Evolutionary conservation across 2,113 vertebrate species (phyloP).

Genomic region (human): DNA sequence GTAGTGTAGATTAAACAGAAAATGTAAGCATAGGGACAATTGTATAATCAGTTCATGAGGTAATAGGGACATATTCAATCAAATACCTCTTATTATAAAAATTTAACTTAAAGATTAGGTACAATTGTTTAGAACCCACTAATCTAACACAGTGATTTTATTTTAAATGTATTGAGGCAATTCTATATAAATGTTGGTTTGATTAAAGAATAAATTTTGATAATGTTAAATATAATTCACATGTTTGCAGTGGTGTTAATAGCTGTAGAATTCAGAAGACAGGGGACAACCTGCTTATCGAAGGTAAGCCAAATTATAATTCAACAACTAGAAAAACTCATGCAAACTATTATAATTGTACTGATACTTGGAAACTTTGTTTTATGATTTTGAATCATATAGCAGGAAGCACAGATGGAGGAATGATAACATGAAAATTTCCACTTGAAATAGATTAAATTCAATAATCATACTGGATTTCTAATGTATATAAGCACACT

Average conservation of each 20-base stretch:
- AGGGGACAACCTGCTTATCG: not conserved
- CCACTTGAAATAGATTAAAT: slow-evolving; percentile 73
- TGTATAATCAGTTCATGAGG: not conserved
- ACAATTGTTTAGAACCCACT: not conserved
- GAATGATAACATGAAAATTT: slow-evolving; percentile 68
- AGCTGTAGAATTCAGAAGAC: not conserved
- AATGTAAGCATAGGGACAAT: not conserved
- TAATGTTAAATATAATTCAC: not conserved
- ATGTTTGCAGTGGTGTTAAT: not conserved
- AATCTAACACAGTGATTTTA: not conserved
- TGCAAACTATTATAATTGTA: slow-evolving; percentile 18
- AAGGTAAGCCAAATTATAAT: not conserved
- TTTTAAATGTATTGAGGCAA: not conserved
- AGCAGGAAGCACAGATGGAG: slow-evolving; percentile 67
- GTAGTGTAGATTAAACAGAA: not conserved
- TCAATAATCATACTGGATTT: slow-evolving; percentile 74
- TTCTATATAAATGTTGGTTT: not conserved
- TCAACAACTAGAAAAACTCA: slow-evolving; percentile 35
- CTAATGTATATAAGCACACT: slow-evolving; percentile 62
- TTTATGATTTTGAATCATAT: slow-evolving; percentile 44
- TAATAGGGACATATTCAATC: not conserved
- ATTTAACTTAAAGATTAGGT: not conserved
- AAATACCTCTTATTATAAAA: not conserved
- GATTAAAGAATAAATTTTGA: not conserved
- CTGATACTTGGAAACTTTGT: slow-evolving; percentile 59